Evolutionary conservation across 2,888 invertebrate genomes (phyloP).

Genomic region (Synanthedon formicaeformis): DNA sequence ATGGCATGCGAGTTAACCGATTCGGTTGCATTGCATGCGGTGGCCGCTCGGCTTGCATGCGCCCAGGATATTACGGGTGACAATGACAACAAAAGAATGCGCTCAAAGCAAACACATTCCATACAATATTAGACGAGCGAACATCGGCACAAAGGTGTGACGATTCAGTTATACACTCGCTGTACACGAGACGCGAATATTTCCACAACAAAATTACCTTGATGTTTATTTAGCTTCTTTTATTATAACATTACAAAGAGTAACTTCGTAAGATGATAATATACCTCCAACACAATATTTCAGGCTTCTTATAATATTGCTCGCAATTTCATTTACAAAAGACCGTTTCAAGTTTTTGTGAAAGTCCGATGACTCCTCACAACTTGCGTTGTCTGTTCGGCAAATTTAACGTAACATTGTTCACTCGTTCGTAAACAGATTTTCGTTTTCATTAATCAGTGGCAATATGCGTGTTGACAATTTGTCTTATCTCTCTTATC

Average conservation of each 20-base stretch:
- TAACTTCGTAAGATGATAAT: too few relatives aligned
- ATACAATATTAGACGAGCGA: background rate
- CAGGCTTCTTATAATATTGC: background rate
- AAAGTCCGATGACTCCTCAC: background rate
- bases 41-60: background rate
- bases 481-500: too few relatives aligned
- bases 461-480: too few relatives aligned
- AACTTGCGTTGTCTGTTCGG: background rate
- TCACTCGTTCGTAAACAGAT: background rate
- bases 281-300: background rate
- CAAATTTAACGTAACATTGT: background rate
- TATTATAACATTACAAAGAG: too few relatives aligned
- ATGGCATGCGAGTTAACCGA: background rate
- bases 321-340: background rate
- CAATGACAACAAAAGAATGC: background rate
- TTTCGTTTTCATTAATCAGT: background rate
- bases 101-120: background rate
- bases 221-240: too few relatives aligned
- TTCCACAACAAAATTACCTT: too few relatives aligned
- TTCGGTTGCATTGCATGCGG: background rate
- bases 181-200: too few relatives aligned
- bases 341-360: background rate
- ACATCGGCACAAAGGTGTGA: too few relatives aligned
- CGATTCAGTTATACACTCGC: too few relatives aligned
- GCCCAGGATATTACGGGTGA: background rate